A percentile compares a stretch with the other conserved stretches of the same genome.
phyloP scores from a whole-genome alignment of 37 sponge, comb jelly and placozoan species.

The Beroe ovata region DNA sequence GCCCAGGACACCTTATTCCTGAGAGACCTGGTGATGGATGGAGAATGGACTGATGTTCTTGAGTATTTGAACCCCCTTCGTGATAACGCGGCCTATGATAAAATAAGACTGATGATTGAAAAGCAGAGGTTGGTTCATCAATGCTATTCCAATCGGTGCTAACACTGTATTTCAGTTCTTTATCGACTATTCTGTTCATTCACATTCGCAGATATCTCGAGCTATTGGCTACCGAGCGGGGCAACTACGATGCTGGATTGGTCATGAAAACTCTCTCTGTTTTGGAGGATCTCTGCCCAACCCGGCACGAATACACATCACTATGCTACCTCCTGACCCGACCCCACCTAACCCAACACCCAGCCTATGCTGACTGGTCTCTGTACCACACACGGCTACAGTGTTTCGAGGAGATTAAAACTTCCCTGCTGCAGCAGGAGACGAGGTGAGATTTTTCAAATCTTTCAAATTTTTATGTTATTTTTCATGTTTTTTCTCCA shows the following conservation, averaged over 20 bases:
- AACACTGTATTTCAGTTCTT: too few relatives aligned
- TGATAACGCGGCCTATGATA: slow-evolving; percentile 4
- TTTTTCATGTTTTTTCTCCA: too few relatives aligned
- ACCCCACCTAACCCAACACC: slow-evolving; percentile 27
- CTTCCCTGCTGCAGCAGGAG: background rate
- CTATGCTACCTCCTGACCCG: slow-evolving; percentile 31
- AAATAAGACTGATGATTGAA: slow-evolving; percentile 14
- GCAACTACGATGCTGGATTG: slow-evolving; percentile 2
- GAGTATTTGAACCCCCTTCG: slow-evolving; percentile 69
- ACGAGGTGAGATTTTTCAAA: background rate
- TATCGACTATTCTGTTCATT: too few relatives aligned
- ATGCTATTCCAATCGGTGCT: too few relatives aligned
- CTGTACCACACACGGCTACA: slow-evolving; percentile 4
- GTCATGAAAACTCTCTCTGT: slow-evolving; percentile 50
- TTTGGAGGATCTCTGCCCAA: slow-evolving; percentile 15
- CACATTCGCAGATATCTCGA: slow-evolving; percentile 7
- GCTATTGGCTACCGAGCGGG: slow-evolving; percentile 25
- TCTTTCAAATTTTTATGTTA: too few relatives aligned
- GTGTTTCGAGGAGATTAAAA: slow-evolving; percentile 11
- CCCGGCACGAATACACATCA: slow-evolving; percentile 15
- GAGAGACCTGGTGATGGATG: slow-evolving; percentile 73
- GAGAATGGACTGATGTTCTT: slow-evolving; percentile 75
- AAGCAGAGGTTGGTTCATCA: slow-evolving; percentile 36
- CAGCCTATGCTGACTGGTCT: slow-evolving; percentile 3
- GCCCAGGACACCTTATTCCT: slow-evolving; percentile 72